Percentiles rank a stretch among this genome's conserved stretches.
These are phyloP conservation scores for Argentina silus DNA, from an alignment of 2,797 vertebrate species.

Conservation along the genomic window DNA sequence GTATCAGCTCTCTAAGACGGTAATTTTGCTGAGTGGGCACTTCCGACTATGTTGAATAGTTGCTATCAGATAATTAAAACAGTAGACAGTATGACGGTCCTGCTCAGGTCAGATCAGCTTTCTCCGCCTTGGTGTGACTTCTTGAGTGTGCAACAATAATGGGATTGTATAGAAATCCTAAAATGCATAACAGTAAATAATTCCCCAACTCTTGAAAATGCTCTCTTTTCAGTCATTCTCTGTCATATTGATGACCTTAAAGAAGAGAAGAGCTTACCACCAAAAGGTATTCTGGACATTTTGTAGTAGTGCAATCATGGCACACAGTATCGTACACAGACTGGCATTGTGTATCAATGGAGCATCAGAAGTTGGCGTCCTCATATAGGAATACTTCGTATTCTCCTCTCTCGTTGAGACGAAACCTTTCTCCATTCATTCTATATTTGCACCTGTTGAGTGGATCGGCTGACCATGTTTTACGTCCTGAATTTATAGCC, in stretches of 20 bases:
- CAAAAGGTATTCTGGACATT: not conserved
- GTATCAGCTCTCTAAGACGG: conserved; percentile 28
- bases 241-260: not conserved
- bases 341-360: conserved; percentile 1
- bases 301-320: not conserved
- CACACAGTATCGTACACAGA: not conserved
- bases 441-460: conserved; percentile 75
- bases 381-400: conserved; percentile 41
- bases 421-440: conserved; percentile 58
- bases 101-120: conserved; percentile 36
- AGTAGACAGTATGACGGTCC: conserved; percentile 26
- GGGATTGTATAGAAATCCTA: no score
- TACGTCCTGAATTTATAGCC: conserved; percentile 74
- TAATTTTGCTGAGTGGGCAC: conserved; percentile 14
- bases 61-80: conserved; percentile 23
- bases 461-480: conserved; percentile 68
- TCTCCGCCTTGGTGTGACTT: not conserved
- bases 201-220: not conserved
- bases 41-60: conserved; percentile 5
- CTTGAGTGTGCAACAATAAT: not conserved
- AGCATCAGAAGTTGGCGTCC: conserved; percentile 38
- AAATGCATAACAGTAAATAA: not conserved
- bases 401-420: conserved; percentile 29
- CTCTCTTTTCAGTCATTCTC: not conserved
- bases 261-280: not conserved